A percentile compares a stretch with the other conserved stretches of the same genome.
Evolutionary conservation across 2,888 invertebrate species (phyloP).

Genomic region (Hyppa rectilinea): DNA sequence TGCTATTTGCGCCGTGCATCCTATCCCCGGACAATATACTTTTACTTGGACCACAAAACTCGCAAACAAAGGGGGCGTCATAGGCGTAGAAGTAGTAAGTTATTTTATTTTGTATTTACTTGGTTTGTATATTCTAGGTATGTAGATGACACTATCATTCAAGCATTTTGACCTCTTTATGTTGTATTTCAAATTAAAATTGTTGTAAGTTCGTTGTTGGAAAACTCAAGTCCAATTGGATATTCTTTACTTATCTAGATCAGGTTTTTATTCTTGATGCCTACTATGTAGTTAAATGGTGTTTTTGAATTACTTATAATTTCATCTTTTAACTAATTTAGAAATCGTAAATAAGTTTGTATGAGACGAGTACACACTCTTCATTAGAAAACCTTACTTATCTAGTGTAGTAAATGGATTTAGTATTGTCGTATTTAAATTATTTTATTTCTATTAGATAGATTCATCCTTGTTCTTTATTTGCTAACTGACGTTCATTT

Average conservation of each 20-base stretch:
- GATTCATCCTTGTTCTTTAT: constrained; percentile 49
- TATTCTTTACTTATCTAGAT: background rate
- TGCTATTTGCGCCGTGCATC: constrained; percentile 99
- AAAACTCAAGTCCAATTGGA: background rate
- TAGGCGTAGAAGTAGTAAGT: constrained; percentile 92
- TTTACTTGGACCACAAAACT: constrained; percentile 99
- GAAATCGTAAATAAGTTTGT: background rate
- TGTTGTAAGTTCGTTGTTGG: background rate
- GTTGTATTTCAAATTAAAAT: constrained; percentile 10
- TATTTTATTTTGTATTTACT: background rate
- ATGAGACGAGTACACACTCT: background rate
- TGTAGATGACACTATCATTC: constrained; percentile 13
- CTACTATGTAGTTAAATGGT: background rate
- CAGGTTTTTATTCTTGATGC: constrained; percentile 15
- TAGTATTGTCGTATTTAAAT: too few relatives aligned
- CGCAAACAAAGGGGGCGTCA: constrained; percentile 95
- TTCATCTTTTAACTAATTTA: constrained; percentile 9
- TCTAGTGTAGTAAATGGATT: constrained; percentile 5
- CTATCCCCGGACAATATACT: constrained; percentile 98
- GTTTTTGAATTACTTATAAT: background rate
- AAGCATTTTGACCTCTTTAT: constrained; percentile 37
- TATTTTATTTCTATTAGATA: constrained; percentile 30
- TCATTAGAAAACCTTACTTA: background rate
- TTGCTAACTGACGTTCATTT: constrained; percentile 74
- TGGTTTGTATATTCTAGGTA: constrained; percentile 16